Percentiles rank a stretch among this genome's conserved stretches.
Conservation (phyloP, 2,797 vertebrate species). For the Neopelma chrysocephalum region DNA sequence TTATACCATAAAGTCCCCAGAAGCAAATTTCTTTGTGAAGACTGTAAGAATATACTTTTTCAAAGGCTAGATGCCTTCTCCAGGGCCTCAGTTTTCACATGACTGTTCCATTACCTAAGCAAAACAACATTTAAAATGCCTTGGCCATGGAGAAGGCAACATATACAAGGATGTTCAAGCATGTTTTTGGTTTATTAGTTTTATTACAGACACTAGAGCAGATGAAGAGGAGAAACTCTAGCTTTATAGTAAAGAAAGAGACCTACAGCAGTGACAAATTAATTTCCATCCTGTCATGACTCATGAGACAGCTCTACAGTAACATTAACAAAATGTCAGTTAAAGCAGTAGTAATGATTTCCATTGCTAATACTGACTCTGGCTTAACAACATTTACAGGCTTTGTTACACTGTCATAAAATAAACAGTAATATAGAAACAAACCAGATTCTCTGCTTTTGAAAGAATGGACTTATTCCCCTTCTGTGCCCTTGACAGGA, state of each 20-base stretch:
- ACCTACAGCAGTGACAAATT: constrained; percentile 62
- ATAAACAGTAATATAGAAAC: constrained; percentile 49
- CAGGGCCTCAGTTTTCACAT: background rate
- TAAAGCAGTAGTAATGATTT: constrained; percentile 42
- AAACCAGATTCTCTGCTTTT: background rate
- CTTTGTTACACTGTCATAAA: constrained; percentile 38
- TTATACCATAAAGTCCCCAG: background rate
- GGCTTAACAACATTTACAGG: constrained; percentile 34
- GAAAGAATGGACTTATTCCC: constrained; percentile 11
- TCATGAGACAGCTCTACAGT: background rate
- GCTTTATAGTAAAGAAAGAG: constrained; percentile 44
- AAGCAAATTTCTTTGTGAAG: background rate
- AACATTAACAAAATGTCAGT: constrained; percentile 34
- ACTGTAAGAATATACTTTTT: background rate
- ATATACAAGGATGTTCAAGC: background rate
- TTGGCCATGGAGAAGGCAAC: background rate
- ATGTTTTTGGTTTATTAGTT: constrained; percentile 39
- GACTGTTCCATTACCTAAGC: background rate
- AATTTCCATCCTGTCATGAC: constrained; percentile 62
- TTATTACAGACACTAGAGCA: background rate
- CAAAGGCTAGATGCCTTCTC: background rate
- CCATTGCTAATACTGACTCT: constrained; percentile 49
- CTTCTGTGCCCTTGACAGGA: background rate
- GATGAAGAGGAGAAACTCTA: constrained; percentile 18
- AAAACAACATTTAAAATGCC: background rate